Percentiles rank a stretch among this genome's conserved stretches.
Evolutionary conservation across 2,113 vertebrate genomes (phyloP).

Genomic region (Nycticorax nycticorax): DNA sequence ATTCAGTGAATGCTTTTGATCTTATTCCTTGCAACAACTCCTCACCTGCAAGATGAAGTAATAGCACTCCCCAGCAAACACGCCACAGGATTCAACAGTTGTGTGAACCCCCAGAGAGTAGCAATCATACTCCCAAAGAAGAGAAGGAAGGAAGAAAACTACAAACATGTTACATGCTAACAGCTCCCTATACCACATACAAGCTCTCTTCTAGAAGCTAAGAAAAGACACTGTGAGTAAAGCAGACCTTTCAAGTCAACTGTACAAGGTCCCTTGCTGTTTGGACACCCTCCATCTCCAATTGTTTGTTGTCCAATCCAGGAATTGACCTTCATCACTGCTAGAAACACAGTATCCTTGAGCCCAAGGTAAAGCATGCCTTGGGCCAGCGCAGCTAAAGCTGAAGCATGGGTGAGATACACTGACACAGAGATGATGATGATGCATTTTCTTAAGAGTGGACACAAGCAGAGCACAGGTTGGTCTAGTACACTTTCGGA

Average conservation of each 20-base stretch:
- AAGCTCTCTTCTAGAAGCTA: not conserved
- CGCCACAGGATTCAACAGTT: not conserved
- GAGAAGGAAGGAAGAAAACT: not conserved
- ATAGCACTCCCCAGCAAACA: not conserved
- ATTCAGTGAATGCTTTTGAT: not conserved
- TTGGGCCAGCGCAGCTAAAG: fast-evolving
- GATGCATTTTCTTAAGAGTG: not conserved
- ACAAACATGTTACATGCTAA: not conserved
- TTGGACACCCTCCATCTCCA: not conserved
- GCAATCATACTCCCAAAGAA: not conserved
- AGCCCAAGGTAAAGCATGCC: not conserved
- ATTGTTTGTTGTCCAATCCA: not conserved
- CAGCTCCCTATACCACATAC: not conserved
- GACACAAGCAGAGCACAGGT: not conserved
- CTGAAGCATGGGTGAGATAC: not conserved
- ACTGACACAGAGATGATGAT: not conserved
- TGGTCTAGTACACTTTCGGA: not conserved
- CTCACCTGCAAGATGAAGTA: not conserved
- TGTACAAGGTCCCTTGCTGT: not conserved
- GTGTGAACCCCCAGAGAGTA: fast-evolving
- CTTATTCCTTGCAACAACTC: not conserved
- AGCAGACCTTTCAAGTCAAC: not conserved
- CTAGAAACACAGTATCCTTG: not conserved
- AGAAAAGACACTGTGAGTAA: not conserved
- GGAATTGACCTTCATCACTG: not conserved